These are phyloP conservation scores for Enteromius mattozi DNA, from an alignment of 2,797 vertebrate genomes.

Conservation along the genomic window DNA sequence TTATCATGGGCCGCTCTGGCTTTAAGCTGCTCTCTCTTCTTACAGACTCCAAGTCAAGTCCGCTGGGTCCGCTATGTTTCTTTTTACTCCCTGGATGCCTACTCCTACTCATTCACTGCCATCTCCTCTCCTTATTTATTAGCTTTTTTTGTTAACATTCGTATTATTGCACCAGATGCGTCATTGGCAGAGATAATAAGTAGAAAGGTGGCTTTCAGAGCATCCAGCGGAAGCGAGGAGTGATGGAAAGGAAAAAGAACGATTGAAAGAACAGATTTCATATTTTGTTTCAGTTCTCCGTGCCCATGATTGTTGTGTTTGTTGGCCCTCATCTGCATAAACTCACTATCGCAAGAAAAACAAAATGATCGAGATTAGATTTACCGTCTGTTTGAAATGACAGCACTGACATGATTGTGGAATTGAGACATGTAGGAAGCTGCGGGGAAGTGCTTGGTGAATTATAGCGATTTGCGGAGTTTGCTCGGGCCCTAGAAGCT, in stretches of 20 bases:
- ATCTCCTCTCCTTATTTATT: constrained; percentile 73
- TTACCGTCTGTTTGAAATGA: constrained; percentile 69
- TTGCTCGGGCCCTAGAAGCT: constrained; percentile 70
- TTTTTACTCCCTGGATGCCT: constrained; percentile 65
- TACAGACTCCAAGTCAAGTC: constrained; percentile 64
- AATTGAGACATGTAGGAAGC: constrained; percentile 66
- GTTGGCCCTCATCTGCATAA: constrained; percentile 42
- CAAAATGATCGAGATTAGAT: constrained; percentile 44
- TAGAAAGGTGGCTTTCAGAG: constrained; percentile 48
- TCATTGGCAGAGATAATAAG: constrained; percentile 49
- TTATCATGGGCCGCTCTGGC: constrained; percentile 72
- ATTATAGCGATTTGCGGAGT: constrained; percentile 75
- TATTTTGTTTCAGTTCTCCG: constrained; percentile 23
- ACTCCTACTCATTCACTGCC: constrained; percentile 63
- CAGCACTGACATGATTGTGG: constrained; percentile 55
- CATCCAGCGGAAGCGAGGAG: constrained; percentile 27
- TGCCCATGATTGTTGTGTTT: constrained; percentile 36
- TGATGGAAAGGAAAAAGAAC: background rate
- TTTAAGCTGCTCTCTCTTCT: constrained; percentile 73
- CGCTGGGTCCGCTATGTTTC: constrained; percentile 37
- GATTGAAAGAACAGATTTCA: constrained; percentile 42
- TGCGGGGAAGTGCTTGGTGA: constrained; percentile 75
- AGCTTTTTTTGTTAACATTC: constrained; percentile 51
- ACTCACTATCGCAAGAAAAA: constrained; percentile 30
- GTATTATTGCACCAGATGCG: constrained; percentile 43